These are phyloP conservation scores for Schizopygopsis pylzovi DNA, from an alignment of 2,797 vertebrate species.

Conservation along the genomic window DNA sequence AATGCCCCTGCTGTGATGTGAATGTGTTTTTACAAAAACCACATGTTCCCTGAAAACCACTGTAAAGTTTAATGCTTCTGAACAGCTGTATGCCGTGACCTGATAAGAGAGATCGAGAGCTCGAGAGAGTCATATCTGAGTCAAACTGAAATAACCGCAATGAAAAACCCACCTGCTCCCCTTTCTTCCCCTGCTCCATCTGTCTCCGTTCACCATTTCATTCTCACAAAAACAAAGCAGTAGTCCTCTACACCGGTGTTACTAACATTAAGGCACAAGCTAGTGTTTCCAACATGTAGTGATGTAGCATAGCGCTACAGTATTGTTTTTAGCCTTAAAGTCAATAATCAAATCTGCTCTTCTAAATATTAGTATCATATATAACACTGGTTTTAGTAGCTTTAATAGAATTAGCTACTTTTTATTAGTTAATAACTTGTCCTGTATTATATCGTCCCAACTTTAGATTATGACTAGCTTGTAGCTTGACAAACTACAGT, in stretches of 20 bases:
- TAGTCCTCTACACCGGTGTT: not conserved
- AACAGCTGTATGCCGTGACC: conserved; percentile 37
- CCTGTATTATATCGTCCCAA: not conserved
- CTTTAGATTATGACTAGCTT: not conserved
- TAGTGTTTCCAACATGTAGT: not conserved
- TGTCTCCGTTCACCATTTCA: conserved; percentile 6
- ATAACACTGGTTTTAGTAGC: not conserved
- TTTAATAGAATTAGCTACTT: not conserved
- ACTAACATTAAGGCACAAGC: not conserved
- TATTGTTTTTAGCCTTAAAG: not conserved
- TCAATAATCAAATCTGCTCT: not conserved
- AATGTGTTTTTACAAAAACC: conserved; percentile 9
- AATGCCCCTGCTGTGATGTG: not conserved
- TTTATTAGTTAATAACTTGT: not conserved
- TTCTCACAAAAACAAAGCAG: not conserved
- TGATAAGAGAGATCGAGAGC: conserved; percentile 46
- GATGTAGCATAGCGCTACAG: not conserved
- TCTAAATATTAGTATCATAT: not conserved
- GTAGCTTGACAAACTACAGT: not conserved
- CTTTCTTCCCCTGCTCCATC: conserved; percentile 12
- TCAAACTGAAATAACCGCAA: conserved; percentile 45
- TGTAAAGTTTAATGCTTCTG: conserved; percentile 33
- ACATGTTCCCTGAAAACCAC: conserved; percentile 25
- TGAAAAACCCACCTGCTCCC: conserved; percentile 52
- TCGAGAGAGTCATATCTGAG: conserved; percentile 23